Conservation (phyloP, 1,140 invertebrate genomes). For the Drosophila melanogaster region Release_6_plus_ISO1_MT NT_033779.5:7833001-7833500, state of each 20-base stretch:
- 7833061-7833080: constrained; percentile 71
- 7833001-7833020: constrained; percentile 55
- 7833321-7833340: not conserved
- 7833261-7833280: constrained; percentile 50
- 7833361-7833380: not conserved
- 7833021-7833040: constrained; percentile 35
- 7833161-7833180: constrained; percentile 16
- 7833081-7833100: constrained; percentile 25
- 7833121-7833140: constrained; percentile 8
- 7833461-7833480: not conserved
- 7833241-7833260: constrained; percentile 51
- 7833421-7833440: too few relatives aligned
- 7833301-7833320: constrained; percentile 6
- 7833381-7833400: not conserved
- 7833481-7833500: not conserved
- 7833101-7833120: constrained; percentile 20
- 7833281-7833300: constrained; percentile 15
- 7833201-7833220: constrained; percentile 38
- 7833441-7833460: not conserved
- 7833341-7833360: not conserved
- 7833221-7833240: constrained; percentile 44
- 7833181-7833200: constrained; percentile 49
- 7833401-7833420: too few relatives aligned
- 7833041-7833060: constrained; percentile 44
- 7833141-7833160: not conserved